These are phyloP conservation scores for Mesorhabditis spiculigera DNA, from an alignment of 2,888 invertebrate genomes.

Conservation along the genomic window DNA sequence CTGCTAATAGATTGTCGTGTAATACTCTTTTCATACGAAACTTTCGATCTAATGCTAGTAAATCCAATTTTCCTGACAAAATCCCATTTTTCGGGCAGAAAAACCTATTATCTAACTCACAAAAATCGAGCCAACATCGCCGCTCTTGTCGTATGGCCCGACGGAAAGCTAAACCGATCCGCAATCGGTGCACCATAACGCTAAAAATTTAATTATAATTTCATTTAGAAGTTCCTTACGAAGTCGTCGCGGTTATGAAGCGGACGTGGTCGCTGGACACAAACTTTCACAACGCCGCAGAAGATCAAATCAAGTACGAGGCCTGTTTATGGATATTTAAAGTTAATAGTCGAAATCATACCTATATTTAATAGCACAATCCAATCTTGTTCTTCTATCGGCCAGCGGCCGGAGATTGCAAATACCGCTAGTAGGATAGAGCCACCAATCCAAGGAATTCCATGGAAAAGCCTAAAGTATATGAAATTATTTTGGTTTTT, in stretches of 20 bases:
- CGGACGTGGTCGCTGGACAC: conserved; percentile 42
- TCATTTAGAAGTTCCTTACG: conserved; percentile 15
- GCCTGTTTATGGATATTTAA: conserved; percentile 22
- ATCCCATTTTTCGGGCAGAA: no score
- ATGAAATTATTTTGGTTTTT: no score
- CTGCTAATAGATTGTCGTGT: background rate
- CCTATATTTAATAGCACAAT: background rate
- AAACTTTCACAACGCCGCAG: conserved; percentile 43
- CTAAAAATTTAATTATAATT: conserved; percentile 16
- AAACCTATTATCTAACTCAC: conserved; percentile 20
- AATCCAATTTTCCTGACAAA: no score
- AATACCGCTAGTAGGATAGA: background rate
- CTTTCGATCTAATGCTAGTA: no score
- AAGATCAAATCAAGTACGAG: conserved; percentile 43
- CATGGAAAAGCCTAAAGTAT: conserved; percentile 1
- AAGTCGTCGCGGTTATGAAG: conserved; percentile 41
- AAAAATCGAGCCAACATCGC: conserved; percentile 69
- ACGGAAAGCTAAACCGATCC: conserved; percentile 88
- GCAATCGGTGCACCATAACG: conserved; percentile 45
- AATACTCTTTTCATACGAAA: conserved; percentile 10
- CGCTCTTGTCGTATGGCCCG: conserved; percentile 85
- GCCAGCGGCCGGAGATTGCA: background rate
- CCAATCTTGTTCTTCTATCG: background rate
- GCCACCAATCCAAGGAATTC: conserved; percentile 6
- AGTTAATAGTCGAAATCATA: background rate